Evolutionary conservation across 2,888 invertebrate genomes (phyloP), one percentile per base, ranked within the genome.

Genomic region (Vandiemenella viatica): DNA sequence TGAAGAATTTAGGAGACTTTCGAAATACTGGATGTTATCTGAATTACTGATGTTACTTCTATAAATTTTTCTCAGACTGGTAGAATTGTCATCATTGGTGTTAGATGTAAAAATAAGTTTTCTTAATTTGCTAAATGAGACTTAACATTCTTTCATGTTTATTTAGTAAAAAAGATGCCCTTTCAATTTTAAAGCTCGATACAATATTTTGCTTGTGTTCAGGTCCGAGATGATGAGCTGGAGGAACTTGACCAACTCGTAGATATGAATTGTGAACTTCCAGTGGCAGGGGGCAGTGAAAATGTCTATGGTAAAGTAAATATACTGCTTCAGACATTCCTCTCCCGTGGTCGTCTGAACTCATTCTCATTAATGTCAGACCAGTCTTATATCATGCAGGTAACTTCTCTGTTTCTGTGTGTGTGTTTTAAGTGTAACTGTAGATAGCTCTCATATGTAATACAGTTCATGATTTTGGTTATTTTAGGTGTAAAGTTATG

Each of bases 271-370:
- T 90, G 95, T 61, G 81, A 84, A 61, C 71, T 90, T 21, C 74
- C 78, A 20, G 83, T 89, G 1, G 76, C 79, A 53, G 84, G 90
- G 6, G 87, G 89, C 0, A 77, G 83, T 2, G 95, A 95, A 63
- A 90, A 91, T 63, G 76, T 89, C 15, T 80, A 90, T 58, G 95
- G 91, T 59, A 96, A 96, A 76, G 93, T 93, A 15, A 95, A 95
- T 66, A 90, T 95, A 56, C 70, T 98, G 13, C 75, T 98, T 59
- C 93, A 95, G 66, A 83, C 89, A 0, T 90, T 82, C 63, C 73
- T 99, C 44, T 89, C 90, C 0, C 74, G 87, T 48, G 84, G 83
- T 7, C 74, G 75, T 43, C 78, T 96, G 3, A 80, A 83, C 55
- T 79, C 81, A 1, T 88, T 91, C 55, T 92, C 93, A 0, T 68